Conservation (phyloP, 2,113 vertebrate genomes). For the Pungitius pungitius region DNA sequence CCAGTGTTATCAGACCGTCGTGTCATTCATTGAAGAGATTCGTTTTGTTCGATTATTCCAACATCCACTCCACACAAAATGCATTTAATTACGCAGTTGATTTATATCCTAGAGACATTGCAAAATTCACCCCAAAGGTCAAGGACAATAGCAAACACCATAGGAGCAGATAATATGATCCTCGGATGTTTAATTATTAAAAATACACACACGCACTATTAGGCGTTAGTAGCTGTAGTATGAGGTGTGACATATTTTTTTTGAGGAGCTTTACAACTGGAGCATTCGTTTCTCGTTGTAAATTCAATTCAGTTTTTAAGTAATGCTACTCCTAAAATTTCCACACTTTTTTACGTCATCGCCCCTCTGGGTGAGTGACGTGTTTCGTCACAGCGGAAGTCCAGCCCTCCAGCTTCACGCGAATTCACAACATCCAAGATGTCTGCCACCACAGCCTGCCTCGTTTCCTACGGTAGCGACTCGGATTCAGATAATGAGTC, state of each 20-base stretch:
- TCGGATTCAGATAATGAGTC: constrained; percentile 89
- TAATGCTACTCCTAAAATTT: neutral
- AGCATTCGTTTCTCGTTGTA: neutral
- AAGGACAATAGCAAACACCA: neutral
- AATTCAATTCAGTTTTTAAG: neutral
- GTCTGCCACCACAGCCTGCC: constrained; percentile 85
- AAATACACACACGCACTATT: neutral
- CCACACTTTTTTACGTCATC: neutral
- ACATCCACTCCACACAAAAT: neutral
- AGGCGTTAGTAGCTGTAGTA: neutral
- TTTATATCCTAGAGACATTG: neutral
- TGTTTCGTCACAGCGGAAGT: constrained; percentile 56
- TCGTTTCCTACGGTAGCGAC: constrained; percentile 90
- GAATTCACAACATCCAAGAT: constrained; percentile 84
- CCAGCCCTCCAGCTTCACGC: constrained; percentile 45
- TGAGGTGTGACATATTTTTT: neutral
- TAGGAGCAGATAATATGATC: neutral
- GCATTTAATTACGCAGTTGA: neutral
- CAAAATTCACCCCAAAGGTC: neutral
- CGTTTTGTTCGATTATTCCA: constrained; percentile 2
- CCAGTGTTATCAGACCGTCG: constrained; percentile 10
- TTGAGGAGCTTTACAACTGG: neutral
- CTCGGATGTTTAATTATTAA: neutral
- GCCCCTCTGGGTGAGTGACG: neutral
- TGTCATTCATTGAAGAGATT: constrained; percentile 17